phyloP scores from a whole-genome alignment of 2,888 invertebrate species.

The Atherix ibis region DNA sequence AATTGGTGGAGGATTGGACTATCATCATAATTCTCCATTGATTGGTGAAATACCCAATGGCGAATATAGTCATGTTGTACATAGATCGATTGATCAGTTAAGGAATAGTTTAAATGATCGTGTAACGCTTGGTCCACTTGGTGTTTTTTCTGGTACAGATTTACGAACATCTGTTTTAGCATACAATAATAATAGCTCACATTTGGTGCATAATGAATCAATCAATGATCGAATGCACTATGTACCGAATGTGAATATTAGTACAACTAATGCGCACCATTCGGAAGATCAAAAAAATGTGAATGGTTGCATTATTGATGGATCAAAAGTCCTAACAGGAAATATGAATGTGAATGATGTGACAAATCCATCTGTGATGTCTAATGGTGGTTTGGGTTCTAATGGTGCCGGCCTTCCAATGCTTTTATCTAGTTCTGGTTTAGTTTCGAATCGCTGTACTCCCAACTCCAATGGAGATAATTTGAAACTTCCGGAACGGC shows the following conservation, averaged over 20 bases:
- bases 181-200: conserved; percentile 15
- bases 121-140: conserved; percentile 39
- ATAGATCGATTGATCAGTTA: conserved; percentile 48
- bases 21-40: conserved; percentile 46
- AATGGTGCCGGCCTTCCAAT: neutral
- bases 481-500: conserved; percentile 4
- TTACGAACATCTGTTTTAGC: conserved; percentile 26
- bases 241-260: conserved; percentile 4
- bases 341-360: conserved; percentile 3
- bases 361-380: neutral
- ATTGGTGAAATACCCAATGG: conserved; percentile 50
- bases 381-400: conserved; percentile 1
- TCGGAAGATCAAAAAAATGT: conserved; percentile 3
- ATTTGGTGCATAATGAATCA: conserved; percentile 6
- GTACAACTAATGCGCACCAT: neutral
- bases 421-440: too few species aligned
- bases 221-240: conserved; percentile 7
- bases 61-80: conserved; percentile 47
- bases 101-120: conserved; percentile 41
- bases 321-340: neutral
- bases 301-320: conserved; percentile 1
- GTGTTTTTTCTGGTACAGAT: conserved; percentile 28
- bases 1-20: conserved; percentile 44
- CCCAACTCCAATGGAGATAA: conserved; percentile 1
- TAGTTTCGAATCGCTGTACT: neutral